Percentiles rank a stretch among this genome's conserved stretches.
Conservation (phyloP, 2,797 vertebrate species). For the Pagetopsis macropterus region DNA sequence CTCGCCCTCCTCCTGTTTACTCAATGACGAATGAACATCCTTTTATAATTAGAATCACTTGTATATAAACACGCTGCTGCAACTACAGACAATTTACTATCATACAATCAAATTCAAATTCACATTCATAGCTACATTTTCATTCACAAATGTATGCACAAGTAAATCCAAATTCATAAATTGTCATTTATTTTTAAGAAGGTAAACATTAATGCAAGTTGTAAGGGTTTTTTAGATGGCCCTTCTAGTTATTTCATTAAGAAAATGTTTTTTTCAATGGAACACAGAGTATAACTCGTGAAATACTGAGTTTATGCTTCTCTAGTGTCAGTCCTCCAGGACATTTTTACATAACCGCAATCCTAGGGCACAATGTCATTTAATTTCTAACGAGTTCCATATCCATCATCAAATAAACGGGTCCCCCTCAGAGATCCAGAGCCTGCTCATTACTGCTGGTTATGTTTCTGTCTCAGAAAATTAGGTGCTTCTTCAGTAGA, state of each 20-base stretch:
- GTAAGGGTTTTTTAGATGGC: background rate
- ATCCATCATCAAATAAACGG: conserved; percentile 41
- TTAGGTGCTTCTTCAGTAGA: conserved; percentile 31
- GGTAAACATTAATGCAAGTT: background rate
- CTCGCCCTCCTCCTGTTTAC: conserved; percentile 39
- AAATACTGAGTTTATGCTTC: conserved; percentile 13
- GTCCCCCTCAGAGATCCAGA: conserved; percentile 15
- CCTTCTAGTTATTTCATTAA: conserved; percentile 1
- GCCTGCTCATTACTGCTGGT: conserved; percentile 39
- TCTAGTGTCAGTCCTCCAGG: conserved; percentile 15
- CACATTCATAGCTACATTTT: background rate
- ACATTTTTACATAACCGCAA: conserved; percentile 51
- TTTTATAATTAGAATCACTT: conserved; percentile 44
- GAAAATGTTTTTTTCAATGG: background rate
- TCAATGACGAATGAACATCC: conserved; percentile 40
- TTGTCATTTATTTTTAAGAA: background rate
- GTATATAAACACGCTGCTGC: conserved; percentile 2
- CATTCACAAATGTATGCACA: background rate
- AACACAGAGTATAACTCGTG: conserved; percentile 5
- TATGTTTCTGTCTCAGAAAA: conserved; percentile 45
- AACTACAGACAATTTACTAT: background rate
- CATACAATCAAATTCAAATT: background rate
- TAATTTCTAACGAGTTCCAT: conserved; percentile 41
- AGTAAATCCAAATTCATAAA: background rate
- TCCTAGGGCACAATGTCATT: conserved; percentile 35